phyloP scores from a whole-genome alignment of 2,797 vertebrate species.

The Pitangus sulphuratus region DNA sequence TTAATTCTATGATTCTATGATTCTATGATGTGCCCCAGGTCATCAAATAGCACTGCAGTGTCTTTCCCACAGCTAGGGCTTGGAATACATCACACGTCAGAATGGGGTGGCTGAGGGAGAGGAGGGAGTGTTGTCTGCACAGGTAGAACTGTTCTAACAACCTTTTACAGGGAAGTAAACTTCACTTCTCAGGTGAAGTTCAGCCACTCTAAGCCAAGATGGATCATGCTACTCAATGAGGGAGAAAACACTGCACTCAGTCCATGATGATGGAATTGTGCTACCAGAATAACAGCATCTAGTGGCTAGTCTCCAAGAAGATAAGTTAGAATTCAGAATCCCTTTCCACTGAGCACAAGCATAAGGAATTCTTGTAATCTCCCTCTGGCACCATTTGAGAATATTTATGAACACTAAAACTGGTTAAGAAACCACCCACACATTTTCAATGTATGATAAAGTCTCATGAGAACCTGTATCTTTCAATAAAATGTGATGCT shows the following conservation, averaged over 20 bases:
- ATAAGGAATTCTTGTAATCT: background rate
- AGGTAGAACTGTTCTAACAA: background rate
- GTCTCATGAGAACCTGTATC: background rate
- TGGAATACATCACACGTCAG: background rate
- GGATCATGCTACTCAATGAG: background rate
- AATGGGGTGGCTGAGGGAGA: background rate
- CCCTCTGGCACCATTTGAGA: conserved; percentile 23
- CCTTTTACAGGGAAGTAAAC: background rate
- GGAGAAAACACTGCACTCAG: background rate
- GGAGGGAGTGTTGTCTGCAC: background rate
- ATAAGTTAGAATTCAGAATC: conserved; percentile 6
- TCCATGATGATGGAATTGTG: background rate
- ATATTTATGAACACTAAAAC: conserved; percentile 45
- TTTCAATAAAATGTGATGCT: background rate
- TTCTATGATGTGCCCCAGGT: background rate
- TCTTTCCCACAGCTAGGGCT: background rate
- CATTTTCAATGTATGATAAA: background rate
- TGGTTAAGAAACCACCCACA: conserved; percentile 44
- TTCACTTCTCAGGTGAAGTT: background rate
- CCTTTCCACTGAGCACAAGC: background rate
- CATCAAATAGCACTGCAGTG: background rate
- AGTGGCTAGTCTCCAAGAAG: background rate
- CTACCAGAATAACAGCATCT: background rate
- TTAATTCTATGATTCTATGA: too few relatives aligned
- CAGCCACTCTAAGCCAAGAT: background rate